These are phyloP conservation scores for Gastrophysa polygoni DNA, from an alignment of 2,888 invertebrate genomes.

Conservation along the genomic window DNA sequence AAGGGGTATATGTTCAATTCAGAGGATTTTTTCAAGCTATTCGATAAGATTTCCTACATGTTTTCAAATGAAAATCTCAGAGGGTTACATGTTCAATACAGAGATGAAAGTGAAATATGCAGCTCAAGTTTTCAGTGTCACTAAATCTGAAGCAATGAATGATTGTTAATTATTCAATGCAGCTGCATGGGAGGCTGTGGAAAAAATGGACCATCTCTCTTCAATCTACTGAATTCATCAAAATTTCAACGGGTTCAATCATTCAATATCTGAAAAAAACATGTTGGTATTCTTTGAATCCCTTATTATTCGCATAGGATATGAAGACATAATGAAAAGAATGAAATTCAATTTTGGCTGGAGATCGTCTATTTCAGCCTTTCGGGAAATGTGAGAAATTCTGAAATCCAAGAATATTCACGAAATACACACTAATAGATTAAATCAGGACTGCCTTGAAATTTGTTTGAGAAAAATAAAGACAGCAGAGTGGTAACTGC, in stretches of 20 bases:
- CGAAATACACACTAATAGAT: conserved; percentile 29
- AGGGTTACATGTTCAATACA: too few species aligned
- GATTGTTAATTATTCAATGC: not conserved
- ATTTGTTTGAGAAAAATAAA: conserved; percentile 38
- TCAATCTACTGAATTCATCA: conserved; percentile 41
- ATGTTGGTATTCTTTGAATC: too few species aligned
- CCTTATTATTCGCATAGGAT: too few species aligned
- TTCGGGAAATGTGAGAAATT: conserved; percentile 20
- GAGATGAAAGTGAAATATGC: conserved; percentile 12
- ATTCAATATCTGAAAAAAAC: conserved; percentile 10
- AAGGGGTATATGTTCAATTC: too few species aligned
- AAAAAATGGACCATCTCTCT: conserved; percentile 38
- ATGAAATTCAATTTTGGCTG: conserved; percentile 27
- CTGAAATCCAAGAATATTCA: conserved; percentile 16
- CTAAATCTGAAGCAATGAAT: conserved; percentile 1
- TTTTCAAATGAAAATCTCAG: too few species aligned
- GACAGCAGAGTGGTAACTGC: conserved; percentile 27
- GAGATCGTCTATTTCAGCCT: conserved; percentile 13
- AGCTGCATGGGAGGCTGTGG: conserved; percentile 27
- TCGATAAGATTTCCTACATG: too few species aligned
- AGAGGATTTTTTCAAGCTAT: too few species aligned
- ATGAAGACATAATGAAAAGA: conserved; percentile 17
- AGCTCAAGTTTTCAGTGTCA: conserved; percentile 11
- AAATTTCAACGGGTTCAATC: not conserved
- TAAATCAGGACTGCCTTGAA: conserved; percentile 33